These are phyloP conservation scores for Eledone cirrhosa DNA, from an alignment of 2,888 invertebrate species.

Conservation along the genomic window DNA sequence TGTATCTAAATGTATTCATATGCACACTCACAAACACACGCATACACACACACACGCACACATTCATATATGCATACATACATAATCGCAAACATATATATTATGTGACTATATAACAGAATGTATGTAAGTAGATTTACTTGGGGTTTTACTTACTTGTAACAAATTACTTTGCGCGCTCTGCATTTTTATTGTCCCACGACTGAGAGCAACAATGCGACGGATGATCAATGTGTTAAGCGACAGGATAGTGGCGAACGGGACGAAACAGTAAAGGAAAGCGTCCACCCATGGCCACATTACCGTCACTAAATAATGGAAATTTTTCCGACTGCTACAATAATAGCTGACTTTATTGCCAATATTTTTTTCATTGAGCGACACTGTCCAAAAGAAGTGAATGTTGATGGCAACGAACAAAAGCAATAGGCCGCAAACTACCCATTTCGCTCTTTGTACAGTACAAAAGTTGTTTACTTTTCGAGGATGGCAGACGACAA, in stretches of 20 bases:
- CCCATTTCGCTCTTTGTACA: conserved; percentile 50
- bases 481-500: conserved; percentile 63
- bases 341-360: conserved; percentile 35
- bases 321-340: conserved; percentile 40
- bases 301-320: conserved; percentile 42
- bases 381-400: conserved; percentile 61
- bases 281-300: conserved; percentile 65
- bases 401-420: conserved; percentile 53
- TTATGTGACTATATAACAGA: too few species aligned
- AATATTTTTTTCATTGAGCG: conserved; percentile 33
- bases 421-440: conserved; percentile 47
- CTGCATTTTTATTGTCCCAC: conserved; percentile 14
- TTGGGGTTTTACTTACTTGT: background rate
- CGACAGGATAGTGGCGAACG: conserved; percentile 54
- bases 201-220: conserved; percentile 52
- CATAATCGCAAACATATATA: too few species aligned
- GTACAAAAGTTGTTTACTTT: conserved; percentile 58
- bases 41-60: too few species aligned
- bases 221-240: conserved; percentile 60
- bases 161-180: conserved; percentile 9
- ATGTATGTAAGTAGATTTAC: too few species aligned
- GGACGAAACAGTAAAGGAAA: conserved; percentile 59
- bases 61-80: too few species aligned
- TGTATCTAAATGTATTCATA: too few species aligned
- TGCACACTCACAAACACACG: too few species aligned